Evolutionary conservation across 1,140 invertebrate species (phyloP).

Genomic region (Cyphomyrmex costatus): DNA sequence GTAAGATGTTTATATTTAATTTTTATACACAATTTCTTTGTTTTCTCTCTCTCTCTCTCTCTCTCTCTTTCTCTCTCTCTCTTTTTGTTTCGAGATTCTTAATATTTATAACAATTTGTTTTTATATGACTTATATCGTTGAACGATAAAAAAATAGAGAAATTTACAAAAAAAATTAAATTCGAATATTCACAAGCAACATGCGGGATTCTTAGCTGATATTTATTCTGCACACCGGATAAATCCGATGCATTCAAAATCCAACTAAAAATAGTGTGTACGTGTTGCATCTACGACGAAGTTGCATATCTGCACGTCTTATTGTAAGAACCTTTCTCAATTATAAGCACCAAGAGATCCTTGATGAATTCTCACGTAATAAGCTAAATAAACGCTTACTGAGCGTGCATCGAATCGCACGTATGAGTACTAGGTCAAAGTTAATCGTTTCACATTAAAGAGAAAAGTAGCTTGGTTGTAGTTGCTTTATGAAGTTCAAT

Average conservation of each 20-base stretch:
- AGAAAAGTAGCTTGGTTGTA: not conserved
- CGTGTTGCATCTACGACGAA: not conserved
- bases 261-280: not conserved
- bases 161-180: slow-evolving; percentile 14
- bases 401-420: not conserved
- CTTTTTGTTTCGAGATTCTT: not conserved
- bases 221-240: not conserved
- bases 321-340: slow-evolving; percentile 21
- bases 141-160: not conserved
- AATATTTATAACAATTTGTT: not conserved
- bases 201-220: not conserved
- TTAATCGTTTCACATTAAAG: slow-evolving; percentile 9
- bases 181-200: slow-evolving; percentile 15
- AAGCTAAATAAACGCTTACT: not conserved
- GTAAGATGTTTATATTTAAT: not conserved
- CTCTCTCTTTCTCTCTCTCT: not conserved
- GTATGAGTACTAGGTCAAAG: slow-evolving; percentile 23
- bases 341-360: not conserved
- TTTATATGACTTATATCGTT: not conserved
- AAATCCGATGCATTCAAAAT: not conserved
- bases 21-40: not conserved
- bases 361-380: not conserved
- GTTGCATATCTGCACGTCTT: slow-evolving; percentile 23
- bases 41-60: not conserved
- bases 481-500: not conserved